Evolutionary conservation across 2,113 vertebrate genomes (phyloP).

Genomic region (Haemorhous mexicanus): DNA sequence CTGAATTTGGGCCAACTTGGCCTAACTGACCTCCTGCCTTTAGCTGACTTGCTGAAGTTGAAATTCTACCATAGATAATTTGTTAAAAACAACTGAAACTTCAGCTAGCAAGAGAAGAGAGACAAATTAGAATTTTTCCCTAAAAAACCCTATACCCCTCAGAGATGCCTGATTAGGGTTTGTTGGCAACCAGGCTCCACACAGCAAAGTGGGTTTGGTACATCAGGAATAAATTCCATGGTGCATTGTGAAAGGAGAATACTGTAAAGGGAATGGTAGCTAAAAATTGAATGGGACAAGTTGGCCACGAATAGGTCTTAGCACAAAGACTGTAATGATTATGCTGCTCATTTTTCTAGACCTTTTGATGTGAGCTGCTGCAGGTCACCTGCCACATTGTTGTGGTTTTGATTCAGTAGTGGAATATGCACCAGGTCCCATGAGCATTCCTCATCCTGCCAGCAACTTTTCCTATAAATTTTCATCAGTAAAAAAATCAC

Average conservation of each 20-base stretch:
- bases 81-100: neutral
- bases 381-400: neutral
- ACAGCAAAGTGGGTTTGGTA: accelerated
- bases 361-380: neutral
- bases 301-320: neutral
- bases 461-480: neutral
- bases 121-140: neutral
- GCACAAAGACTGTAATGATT: neutral
- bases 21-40: neutral
- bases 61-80: neutral
- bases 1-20: neutral
- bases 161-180: neutral
- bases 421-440: neutral
- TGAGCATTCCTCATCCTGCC: neutral
- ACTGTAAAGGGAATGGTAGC: neutral
- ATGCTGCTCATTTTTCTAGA: neutral
- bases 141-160: neutral
- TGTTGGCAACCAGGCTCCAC: neutral
- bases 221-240: neutral
- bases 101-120: neutral
- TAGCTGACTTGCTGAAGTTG: neutral
- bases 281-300: neutral
- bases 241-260: neutral
- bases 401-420: neutral
- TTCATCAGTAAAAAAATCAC: neutral